A percentile compares a stretch with the other conserved stretches of the same genome.
These are phyloP conservation scores for Thripadectes ignobilis DNA, from an alignment of 2,797 vertebrate species.

Conservation along the genomic window DNA sequence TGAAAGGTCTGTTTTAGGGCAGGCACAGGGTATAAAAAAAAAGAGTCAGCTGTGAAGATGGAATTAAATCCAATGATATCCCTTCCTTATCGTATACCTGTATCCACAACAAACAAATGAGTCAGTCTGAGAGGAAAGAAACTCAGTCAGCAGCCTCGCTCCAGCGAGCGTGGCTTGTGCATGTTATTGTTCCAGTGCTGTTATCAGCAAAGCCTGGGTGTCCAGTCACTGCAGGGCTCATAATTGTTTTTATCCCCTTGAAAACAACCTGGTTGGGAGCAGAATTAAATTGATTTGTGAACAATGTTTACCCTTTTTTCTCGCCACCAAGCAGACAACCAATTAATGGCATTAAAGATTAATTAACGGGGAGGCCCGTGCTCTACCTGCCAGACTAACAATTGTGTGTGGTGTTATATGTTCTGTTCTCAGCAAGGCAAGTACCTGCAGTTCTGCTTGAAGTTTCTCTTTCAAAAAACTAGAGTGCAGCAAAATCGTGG, in stretches of 20 bases:
- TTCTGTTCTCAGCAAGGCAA: background rate
- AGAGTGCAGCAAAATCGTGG: background rate
- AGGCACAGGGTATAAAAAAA: background rate
- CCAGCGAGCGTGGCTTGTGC: background rate
- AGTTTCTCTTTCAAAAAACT: background rate
- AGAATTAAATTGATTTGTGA: slow-evolving; percentile 77
- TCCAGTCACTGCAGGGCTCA: slow-evolving; percentile 9
- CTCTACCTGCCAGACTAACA: slow-evolving; percentile 31
- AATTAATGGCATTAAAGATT: slow-evolving; percentile 79
- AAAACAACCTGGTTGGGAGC: slow-evolving; percentile 63
- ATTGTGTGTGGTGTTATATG: background rate
- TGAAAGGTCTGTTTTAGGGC: background rate
- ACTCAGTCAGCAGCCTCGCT: slow-evolving; percentile 66
- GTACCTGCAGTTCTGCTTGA: background rate
- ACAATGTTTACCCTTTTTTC: slow-evolving; percentile 66
- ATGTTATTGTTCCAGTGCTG: slow-evolving; percentile 36
- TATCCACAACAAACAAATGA: slow-evolving; percentile 73
- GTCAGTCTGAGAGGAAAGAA: slow-evolving; percentile 62
- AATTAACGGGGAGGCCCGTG: slow-evolving; percentile 54
- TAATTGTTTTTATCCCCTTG: slow-evolving; percentile 55
- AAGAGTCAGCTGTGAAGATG: background rate
- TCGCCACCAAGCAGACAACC: slow-evolving; percentile 63
- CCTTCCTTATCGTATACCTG: slow-evolving; percentile 38
- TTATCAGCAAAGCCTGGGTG: slow-evolving; percentile 4
- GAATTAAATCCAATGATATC: slow-evolving; percentile 19